Conservation (phyloP, 64 coral and sea anemone genomes). For the Pocillopora verrucosa region DNA sequence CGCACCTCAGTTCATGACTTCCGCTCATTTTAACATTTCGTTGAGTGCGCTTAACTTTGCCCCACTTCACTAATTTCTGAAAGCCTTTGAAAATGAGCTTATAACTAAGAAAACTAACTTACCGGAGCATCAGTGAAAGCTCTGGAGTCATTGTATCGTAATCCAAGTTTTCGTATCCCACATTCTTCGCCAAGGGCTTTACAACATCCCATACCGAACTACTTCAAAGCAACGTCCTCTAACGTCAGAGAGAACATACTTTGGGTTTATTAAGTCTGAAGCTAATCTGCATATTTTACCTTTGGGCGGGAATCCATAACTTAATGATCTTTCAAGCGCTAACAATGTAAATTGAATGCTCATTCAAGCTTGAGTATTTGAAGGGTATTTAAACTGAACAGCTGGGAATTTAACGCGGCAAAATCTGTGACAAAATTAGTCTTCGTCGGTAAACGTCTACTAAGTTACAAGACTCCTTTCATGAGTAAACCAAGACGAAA, state of each 20-base stretch:
- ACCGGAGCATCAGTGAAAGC: conserved; percentile 58
- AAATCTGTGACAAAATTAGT: background rate
- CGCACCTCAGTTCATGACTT: too few species aligned
- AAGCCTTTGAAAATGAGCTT: background rate
- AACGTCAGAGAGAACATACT: background rate
- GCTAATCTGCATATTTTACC: conserved; percentile 6
- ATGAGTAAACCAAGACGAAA: too few species aligned
- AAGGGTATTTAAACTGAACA: background rate
- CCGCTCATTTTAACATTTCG: too few species aligned
- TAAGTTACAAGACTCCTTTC: too few species aligned
- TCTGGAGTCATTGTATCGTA: conserved; percentile 47
- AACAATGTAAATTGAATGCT: background rate
- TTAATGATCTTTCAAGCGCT: background rate
- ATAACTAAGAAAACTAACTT: background rate
- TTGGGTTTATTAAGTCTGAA: background rate
- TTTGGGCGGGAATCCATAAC: conserved; percentile 3
- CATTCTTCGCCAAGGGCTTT: conserved; percentile 41
- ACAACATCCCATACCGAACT: conserved; percentile 32
- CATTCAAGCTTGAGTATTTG: background rate
- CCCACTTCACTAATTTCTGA: too few species aligned
- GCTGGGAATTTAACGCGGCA: background rate
- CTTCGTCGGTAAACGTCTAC: background rate
- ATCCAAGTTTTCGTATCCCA: conserved; percentile 48
- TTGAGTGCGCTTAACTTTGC: too few species aligned
- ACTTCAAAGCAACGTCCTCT: background rate